Percentiles rank a stretch among this genome's conserved stretches.
Evolutionary conservation across 1,140 invertebrate species (phyloP).

Genomic region (Bemisia tabaci): DNA sequence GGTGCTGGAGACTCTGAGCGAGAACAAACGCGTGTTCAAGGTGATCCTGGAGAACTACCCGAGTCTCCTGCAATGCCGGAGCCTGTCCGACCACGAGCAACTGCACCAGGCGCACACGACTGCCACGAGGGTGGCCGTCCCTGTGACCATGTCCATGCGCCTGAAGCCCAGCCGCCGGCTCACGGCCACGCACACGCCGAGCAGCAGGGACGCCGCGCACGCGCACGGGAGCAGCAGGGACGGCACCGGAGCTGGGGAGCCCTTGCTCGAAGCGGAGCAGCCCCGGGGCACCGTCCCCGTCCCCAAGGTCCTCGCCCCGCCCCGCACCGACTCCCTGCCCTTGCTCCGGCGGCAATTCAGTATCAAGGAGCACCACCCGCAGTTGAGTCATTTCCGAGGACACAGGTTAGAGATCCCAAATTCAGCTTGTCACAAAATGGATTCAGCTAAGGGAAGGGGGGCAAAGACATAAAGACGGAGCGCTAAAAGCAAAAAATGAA

Average conservation of each 20-base stretch:
- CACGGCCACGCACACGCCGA: neutral
- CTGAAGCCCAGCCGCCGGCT: neutral
- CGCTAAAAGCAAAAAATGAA: no score
- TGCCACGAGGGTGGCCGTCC: neutral
- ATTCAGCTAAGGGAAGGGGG: no score
- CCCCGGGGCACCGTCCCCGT: neutral
- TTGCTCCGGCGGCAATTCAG: constrained; percentile 46
- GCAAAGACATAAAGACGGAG: no score
- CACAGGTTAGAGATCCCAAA: constrained; percentile 32
- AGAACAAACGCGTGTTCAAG: constrained; percentile 42
- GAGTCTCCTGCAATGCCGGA: constrained; percentile 49
- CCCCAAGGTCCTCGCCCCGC: neutral
- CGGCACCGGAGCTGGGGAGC: neutral
- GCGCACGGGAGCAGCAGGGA: neutral
- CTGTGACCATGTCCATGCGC: neutral
- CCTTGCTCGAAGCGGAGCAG: neutral
- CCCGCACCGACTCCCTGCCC: constrained; percentile 28
- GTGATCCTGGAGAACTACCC: constrained; percentile 55
- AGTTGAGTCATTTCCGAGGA: constrained; percentile 48
- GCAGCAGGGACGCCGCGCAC: neutral
- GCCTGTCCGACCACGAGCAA: constrained; percentile 51
- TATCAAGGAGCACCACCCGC: constrained; percentile 26
- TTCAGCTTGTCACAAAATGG: no score
- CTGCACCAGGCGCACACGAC: constrained; percentile 22
- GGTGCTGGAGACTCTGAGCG: constrained; percentile 54